Conservation (phyloP, 2,888 invertebrate species). For the Erebia palarica region DNA sequence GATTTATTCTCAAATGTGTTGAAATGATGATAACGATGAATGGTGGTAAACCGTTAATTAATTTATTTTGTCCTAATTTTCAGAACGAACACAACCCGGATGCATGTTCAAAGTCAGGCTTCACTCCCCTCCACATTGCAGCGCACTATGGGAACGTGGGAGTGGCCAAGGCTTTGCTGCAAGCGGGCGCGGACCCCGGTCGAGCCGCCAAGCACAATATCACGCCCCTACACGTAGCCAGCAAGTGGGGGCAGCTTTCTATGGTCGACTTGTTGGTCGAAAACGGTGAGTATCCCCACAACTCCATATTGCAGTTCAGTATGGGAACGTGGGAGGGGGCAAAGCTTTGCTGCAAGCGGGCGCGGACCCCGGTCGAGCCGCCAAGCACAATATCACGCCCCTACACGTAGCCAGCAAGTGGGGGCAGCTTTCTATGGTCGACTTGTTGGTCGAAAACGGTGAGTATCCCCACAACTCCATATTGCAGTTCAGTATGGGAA, state of each 20-base stretch:
- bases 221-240: slow-evolving; percentile 98
- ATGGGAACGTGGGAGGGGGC: slow-evolving; percentile 97
- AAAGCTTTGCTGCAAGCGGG: slow-evolving; percentile 93
- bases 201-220: slow-evolving; percentile 98
- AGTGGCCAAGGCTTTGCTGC: slow-evolving; percentile 93
- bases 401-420: slow-evolving; percentile 99
- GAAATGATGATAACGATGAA: too few relatives aligned
- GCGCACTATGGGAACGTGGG: slow-evolving; percentile 99
- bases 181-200: slow-evolving; percentile 97
- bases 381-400: slow-evolving; percentile 98
- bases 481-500: slow-evolving; percentile 99
- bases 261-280: slow-evolving; percentile 95
- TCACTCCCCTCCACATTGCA: slow-evolving; percentile 99
- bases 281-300: slow-evolving; percentile 84
- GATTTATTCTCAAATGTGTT: too few relatives aligned
- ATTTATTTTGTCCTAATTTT: slow-evolving; percentile 29
- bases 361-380: slow-evolving; percentile 97
- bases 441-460: slow-evolving; percentile 91
- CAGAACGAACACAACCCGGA: slow-evolving; percentile 98
- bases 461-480: slow-evolving; percentile 95
- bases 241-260: slow-evolving; percentile 98
- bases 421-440: slow-evolving; percentile 97
- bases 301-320: slow-evolving; percentile 98
- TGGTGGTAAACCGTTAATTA: background rate
- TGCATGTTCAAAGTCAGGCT: slow-evolving; percentile 97